Percentiles rank a stretch among this genome's conserved stretches.
These are phyloP conservation scores for Brachionus plicatilis DNA, from an alignment of 1,140 invertebrate species.

Conservation along the genomic window DNA sequence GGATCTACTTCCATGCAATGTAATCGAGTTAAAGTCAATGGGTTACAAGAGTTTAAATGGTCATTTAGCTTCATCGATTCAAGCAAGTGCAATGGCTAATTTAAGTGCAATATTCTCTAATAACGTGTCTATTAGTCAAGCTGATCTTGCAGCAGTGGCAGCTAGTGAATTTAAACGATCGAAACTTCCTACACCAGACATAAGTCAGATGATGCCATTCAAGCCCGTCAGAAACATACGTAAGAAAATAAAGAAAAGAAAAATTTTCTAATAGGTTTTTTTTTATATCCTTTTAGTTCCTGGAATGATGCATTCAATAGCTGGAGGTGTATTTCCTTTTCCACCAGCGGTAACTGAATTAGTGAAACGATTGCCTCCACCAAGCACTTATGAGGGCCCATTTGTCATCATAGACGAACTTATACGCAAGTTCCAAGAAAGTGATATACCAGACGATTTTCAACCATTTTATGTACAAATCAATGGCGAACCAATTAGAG, in stretches of 20 bases:
- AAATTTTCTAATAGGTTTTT: neutral
- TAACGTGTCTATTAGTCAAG: conserved; percentile 2
- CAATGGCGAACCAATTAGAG: conserved; percentile 26
- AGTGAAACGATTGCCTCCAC: conserved; percentile 79
- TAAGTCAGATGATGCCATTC: conserved; percentile 89
- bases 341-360: conserved; percentile 80
- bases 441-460: conserved; percentile 10
- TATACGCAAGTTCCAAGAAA: conserved; percentile 15
- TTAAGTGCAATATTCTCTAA: neutral
- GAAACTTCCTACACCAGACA: conserved; percentile 70
- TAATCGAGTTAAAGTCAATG: conserved; percentile 72
- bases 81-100: neutral
- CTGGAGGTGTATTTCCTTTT: conserved; percentile 80
- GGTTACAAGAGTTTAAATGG: conserved; percentile 58
- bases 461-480: conserved; percentile 26
- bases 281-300: conserved; percentile 49
- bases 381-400: conserved; percentile 65
- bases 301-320: conserved; percentile 46
- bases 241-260: neutral
- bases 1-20: conserved; percentile 82
- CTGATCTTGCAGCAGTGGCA: neutral
- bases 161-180: neutral
- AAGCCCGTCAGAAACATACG: conserved; percentile 60
- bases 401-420: conserved; percentile 38
- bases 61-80: neutral